phyloP scores from a whole-genome alignment of 2,888 invertebrate genomes.

The Galeruca laticollis region DNA sequence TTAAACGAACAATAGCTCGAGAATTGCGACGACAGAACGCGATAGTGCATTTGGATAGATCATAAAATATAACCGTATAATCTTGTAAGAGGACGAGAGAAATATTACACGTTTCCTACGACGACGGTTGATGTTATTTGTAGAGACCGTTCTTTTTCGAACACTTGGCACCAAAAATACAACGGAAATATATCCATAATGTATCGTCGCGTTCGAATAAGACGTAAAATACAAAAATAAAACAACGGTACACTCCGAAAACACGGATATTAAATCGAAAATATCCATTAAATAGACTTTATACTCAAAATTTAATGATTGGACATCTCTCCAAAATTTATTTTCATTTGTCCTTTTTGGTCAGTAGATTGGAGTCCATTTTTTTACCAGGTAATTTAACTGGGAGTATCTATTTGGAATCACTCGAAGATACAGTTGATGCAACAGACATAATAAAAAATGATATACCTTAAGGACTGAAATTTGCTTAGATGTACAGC shows the following conservation, averaged over 20 bases:
- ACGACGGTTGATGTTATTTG: slow-evolving; percentile 41
- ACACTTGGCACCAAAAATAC: slow-evolving; percentile 39
- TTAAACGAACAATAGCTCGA: slow-evolving; percentile 19
- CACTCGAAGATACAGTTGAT: no score
- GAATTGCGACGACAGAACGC: slow-evolving; percentile 27
- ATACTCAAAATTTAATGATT: no score
- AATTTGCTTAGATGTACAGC: no score
- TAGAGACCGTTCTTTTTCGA: slow-evolving; percentile 34
- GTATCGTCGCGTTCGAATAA: slow-evolving; percentile 19
- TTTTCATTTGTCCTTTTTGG: no score
- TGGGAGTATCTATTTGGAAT: no score
- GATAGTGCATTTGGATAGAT: slow-evolving; percentile 36
- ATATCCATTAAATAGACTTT: no score
- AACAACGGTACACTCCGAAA: neutral
- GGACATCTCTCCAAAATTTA: no score
- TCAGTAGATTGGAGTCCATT: no score
- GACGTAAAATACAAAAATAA: slow-evolving; percentile 13
- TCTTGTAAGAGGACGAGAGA: slow-evolving; percentile 41
- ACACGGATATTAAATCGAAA: neutral
- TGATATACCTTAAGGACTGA: no score
- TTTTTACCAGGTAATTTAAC: no score
- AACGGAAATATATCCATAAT: slow-evolving; percentile 36
- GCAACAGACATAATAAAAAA: no score
- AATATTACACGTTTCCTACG: slow-evolving; percentile 36
- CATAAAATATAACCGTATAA: slow-evolving; percentile 46